phyloP scores from a whole-genome alignment of 2,113 vertebrate species.

The Ictalurus furcatus region DNA sequence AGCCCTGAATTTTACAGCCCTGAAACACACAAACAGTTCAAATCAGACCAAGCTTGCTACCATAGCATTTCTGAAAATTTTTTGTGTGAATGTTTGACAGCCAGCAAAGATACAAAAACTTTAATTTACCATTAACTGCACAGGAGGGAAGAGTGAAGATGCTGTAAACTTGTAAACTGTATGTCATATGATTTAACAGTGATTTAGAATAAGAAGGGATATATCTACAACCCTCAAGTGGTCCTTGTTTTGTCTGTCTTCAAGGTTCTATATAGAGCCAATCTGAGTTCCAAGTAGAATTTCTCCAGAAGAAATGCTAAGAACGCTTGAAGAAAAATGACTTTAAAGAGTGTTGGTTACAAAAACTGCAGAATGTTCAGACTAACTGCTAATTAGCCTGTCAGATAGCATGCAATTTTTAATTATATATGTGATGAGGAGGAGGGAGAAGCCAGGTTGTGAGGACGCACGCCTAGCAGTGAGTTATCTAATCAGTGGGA shows the following conservation, averaged over 20 bases:
- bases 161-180: not conserved
- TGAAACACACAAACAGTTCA: constrained; percentile 27
- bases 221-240: too few species aligned
- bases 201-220: not conserved
- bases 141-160: not conserved
- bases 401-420: too few species aligned
- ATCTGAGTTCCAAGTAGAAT: not conserved
- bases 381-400: not conserved
- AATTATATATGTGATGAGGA: too few species aligned
- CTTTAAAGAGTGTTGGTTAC: not conserved
- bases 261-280: not conserved
- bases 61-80: not conserved
- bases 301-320: not conserved
- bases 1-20: constrained; percentile 15
- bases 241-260: not conserved
- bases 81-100: not conserved
- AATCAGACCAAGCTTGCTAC: not conserved
- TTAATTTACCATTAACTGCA: not conserved
- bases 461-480: too few species aligned
- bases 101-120: not conserved
- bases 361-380: not conserved
- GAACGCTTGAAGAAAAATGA: not conserved
- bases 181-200: not conserved
- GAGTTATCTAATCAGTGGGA: too few species aligned
- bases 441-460: too few species aligned